A percentile compares a stretch with the other conserved stretches of the same genome.
phyloP scores from a whole-genome alignment of 2,888 invertebrate species.

The Cheiracanthium punctorium region DNA sequence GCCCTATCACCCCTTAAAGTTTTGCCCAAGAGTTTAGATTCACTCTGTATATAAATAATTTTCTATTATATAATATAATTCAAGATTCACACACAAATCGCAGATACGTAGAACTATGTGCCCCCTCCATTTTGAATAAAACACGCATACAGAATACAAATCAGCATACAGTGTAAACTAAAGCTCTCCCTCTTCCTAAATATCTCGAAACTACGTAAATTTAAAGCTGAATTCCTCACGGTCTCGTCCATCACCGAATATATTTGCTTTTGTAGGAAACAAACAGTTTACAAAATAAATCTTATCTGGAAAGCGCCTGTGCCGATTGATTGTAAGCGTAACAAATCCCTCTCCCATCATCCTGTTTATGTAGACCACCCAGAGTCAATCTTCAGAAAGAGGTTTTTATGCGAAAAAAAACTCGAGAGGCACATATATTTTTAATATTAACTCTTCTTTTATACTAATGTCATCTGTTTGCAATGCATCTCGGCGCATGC shows the following conservation, averaged over 20 bases:
- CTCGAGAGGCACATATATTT: not conserved
- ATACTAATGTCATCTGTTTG: too few species aligned
- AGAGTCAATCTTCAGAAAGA: not conserved
- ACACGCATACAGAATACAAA: too few species aligned
- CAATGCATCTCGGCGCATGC: too few species aligned
- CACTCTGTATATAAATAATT: too few species aligned
- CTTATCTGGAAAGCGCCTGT: not conserved
- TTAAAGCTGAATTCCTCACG: not conserved
- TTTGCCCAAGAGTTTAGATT: too few species aligned
- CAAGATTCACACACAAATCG: too few species aligned
- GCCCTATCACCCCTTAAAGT: too few species aligned
- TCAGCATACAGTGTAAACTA: too few species aligned
- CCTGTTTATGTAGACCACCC: not conserved
- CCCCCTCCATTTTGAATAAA: too few species aligned
- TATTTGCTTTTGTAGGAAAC: not conserved
- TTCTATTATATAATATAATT: too few species aligned
- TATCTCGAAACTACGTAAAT: not conserved
- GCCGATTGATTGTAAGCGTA: not conserved
- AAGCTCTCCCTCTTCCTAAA: too few species aligned
- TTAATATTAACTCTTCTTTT: not conserved
- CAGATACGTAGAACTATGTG: too few species aligned
- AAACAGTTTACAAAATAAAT: constrained; percentile 1
- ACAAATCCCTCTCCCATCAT: not conserved
- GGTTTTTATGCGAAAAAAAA: not conserved
- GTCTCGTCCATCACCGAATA: not conserved